These are phyloP conservation scores for Cantharis flavilabris DNA, from an alignment of 2,888 invertebrate species.

Conservation along the genomic window DNA sequence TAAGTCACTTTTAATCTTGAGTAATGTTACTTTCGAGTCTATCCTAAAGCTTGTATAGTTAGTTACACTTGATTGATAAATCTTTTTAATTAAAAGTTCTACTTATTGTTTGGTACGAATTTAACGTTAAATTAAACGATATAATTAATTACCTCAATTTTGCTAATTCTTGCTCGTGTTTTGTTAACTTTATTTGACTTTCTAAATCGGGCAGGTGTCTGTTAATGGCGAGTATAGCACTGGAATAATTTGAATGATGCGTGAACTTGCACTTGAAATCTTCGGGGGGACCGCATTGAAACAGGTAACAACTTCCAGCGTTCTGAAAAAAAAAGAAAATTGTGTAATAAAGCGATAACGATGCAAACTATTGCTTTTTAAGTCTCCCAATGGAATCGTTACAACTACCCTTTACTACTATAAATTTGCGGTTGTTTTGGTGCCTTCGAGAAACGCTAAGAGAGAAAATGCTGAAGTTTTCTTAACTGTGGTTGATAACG, in stretches of 20 bases:
- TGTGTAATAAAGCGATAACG: background rate
- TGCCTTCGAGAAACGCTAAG: background rate
- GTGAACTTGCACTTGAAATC: conserved; percentile 94
- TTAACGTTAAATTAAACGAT: background rate
- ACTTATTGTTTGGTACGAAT: background rate
- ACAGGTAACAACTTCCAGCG: conserved; percentile 87
- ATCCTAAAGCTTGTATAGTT: background rate
- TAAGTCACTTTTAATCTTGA: background rate
- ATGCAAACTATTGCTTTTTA: background rate
- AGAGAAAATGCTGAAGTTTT: background rate
- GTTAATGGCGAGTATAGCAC: conserved; percentile 77
- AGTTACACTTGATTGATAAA: background rate
- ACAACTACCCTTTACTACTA: background rate
- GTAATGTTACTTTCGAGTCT: background rate
- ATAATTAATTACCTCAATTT: conserved; percentile 63
- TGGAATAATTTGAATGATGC: conserved; percentile 84
- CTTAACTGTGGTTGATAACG: background rate
- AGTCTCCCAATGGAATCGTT: background rate
- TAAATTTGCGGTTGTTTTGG: background rate
- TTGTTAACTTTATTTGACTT: conserved; percentile 72
- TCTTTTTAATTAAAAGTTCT: background rate
- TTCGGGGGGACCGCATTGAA: conserved; percentile 87
- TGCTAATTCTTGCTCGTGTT: conserved; percentile 74
- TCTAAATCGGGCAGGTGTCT: conserved; percentile 69
- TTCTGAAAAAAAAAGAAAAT: conserved; percentile 60